These are phyloP conservation scores for Andrena trimmerana DNA, from an alignment of 2,888 invertebrate genomes.

Conservation along the genomic window DNA sequence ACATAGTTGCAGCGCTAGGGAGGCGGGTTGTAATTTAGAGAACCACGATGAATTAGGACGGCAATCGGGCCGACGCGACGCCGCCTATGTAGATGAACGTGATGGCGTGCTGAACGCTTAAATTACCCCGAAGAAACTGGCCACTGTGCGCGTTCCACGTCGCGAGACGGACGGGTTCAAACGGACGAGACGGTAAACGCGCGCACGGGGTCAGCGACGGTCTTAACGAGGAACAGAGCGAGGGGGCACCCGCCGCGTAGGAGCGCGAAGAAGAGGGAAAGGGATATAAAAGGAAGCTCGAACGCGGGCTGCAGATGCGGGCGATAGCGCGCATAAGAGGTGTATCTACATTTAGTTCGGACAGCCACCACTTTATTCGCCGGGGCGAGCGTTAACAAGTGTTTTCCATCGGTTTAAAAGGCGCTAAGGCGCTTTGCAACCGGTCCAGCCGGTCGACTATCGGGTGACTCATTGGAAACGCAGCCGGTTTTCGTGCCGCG, in stretches of 20 bases:
- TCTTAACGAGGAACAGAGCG: slow-evolving; percentile 31
- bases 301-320: slow-evolving; percentile 75
- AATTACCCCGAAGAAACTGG: slow-evolving; percentile 13
- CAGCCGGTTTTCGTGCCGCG: slow-evolving; percentile 64
- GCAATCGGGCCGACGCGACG: slow-evolving; percentile 1
- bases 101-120: slow-evolving; percentile 14
- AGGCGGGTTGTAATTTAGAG: not conserved
- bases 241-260: slow-evolving; percentile 18
- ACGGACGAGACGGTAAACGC: slow-evolving; percentile 2
- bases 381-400: slow-evolving; percentile 81
- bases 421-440: slow-evolving; percentile 67
- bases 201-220: slow-evolving; percentile 16
- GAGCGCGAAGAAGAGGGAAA: slow-evolving; percentile 8
- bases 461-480: slow-evolving; percentile 63
- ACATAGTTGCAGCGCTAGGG: not conserved
- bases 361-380: slow-evolving; percentile 83
- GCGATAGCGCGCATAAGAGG: slow-evolving; percentile 82
- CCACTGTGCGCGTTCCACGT: slow-evolving; percentile 19
- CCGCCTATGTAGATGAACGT: not conserved
- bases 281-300: slow-evolving; percentile 50
- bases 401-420: slow-evolving; percentile 81
- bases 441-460: slow-evolving; percentile 61
- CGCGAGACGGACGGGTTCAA: not conserved
- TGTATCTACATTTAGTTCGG: slow-evolving; percentile 83
- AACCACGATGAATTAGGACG: not conserved